Percentiles rank a stretch among this genome's conserved stretches.
Evolutionary conservation across 2,113 vertebrate species (phyloP).

Genomic region (Syngnathus floridae): DNA sequence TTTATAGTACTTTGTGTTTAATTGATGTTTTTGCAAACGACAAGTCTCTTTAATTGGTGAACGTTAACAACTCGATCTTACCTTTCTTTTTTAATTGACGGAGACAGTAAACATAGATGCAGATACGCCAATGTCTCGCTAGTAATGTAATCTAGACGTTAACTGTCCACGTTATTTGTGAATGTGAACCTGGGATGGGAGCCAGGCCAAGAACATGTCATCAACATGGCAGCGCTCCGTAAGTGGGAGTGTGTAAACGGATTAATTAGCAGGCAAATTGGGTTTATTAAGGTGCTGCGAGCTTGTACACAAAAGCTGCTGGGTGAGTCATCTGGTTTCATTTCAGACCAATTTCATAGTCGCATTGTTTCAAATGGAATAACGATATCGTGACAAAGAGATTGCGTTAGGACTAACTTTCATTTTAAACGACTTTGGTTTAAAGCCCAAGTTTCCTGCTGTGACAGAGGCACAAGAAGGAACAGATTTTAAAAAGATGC

Average conservation of each 20-base stretch:
- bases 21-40: too few relatives aligned
- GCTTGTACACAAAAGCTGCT: not conserved
- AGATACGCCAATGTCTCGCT: not conserved
- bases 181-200: not conserved
- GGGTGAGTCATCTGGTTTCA: not conserved
- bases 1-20: too few relatives aligned
- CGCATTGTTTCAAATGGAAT: not conserved
- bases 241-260: not conserved
- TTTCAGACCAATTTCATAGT: not conserved
- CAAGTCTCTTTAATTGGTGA: too few relatives aligned
- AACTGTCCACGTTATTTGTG: not conserved
- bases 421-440: not conserved
- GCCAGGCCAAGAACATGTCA: not conserved
- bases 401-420: not conserved
- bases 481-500: not conserved
- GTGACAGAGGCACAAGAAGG: not conserved
- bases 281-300: slow-evolving; percentile 1
- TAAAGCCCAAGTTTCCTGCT: not conserved
- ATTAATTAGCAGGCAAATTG: slow-evolving; percentile 2
- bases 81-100: not conserved
- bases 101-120: not conserved
- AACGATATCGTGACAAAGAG: not conserved
- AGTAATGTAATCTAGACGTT: not conserved
- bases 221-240: not conserved
- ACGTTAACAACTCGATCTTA: too few relatives aligned